Evolutionary conservation across 1,140 invertebrate species (phyloP).

Genomic region (Papilio aristodemus): DNA sequence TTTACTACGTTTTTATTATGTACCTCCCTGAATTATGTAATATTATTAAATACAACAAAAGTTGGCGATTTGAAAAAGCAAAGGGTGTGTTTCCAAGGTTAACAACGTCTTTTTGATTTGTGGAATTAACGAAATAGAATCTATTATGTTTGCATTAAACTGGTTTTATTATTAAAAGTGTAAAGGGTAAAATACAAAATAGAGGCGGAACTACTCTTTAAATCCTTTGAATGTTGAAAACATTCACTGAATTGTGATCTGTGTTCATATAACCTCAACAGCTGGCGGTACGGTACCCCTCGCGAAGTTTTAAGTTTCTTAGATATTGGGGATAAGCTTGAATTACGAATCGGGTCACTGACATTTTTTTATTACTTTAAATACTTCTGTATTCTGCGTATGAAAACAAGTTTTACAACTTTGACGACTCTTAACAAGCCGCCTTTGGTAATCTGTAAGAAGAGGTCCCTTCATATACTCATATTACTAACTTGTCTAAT

Average conservation of each 20-base stretch:
- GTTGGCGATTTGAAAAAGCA: neutral
- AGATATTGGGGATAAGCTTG: neutral
- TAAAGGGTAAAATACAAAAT: neutral
- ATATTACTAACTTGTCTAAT: too few species aligned
- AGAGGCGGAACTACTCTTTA: neutral
- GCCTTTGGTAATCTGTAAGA: too few species aligned
- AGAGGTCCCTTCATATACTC: too few species aligned
- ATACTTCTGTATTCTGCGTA: neutral
- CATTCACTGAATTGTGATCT: neutral
- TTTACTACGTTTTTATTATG: neutral
- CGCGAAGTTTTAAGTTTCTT: neutral
- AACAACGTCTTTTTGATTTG: neutral
- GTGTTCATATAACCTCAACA: neutral
- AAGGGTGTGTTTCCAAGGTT: neutral
- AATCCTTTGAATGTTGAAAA: neutral
- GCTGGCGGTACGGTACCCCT: neutral
- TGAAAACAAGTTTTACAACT: neutral
- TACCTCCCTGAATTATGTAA: neutral
- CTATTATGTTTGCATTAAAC: neutral
- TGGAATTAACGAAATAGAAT: neutral
- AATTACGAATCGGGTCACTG: neutral
- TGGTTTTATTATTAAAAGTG: neutral
- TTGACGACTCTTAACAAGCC: too few species aligned
- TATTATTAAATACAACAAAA: neutral
- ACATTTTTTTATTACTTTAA: neutral